Evolutionary conservation across 2,888 invertebrate species (phyloP), one percentile per base, ranked within the genome.

Genomic region (Trissolcus japonicus): DNA sequence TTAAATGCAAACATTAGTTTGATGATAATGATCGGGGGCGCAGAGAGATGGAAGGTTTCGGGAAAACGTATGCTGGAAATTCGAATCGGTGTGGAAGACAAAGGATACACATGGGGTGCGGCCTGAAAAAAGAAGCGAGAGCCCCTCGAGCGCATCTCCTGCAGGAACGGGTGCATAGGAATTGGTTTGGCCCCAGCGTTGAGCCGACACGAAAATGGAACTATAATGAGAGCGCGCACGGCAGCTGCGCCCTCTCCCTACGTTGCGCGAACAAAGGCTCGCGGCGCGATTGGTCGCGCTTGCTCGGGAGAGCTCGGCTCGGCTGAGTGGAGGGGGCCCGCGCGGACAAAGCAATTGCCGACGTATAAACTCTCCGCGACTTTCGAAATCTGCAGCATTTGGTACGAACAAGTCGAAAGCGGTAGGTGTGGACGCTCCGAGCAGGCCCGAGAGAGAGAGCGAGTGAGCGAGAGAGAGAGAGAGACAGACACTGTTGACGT

Each of bases 181-280:
- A 16, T 35, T 35, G 35, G 35, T 53, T 51, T 51, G 16, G 55
- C 55, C 46, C 59, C 50, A 35, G 16, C 46, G 54, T 35, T 50
- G 65, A 59, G 60, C 35, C 19, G 16, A 25, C 35, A 65, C 57
- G 59, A 65, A 59, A 65, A 65, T 59, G 62, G 71, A 46, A 63
- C 60, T 61, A 56, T 69, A 71, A 62, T 73, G 59, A 59, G 60
- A 57, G 59, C 73, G 60, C 72, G 63, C 60, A 40, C 73, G 60
- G 73, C 73, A 65, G 73, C 66, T 54, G 53, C 25, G 17, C 40
- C 16, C 55, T 40, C 40, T 16, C 55, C 11, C 65, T 57, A 4
- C 29, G 16, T 25, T 16, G 40, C 11, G 46, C 48, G 60, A 65
- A 66, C 73, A 73, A 48, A 60, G 61, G 40, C 50, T 25, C 59